phyloP scores from a whole-genome alignment of 2,113 vertebrate species.

The Microcebus murinus region DNA sequence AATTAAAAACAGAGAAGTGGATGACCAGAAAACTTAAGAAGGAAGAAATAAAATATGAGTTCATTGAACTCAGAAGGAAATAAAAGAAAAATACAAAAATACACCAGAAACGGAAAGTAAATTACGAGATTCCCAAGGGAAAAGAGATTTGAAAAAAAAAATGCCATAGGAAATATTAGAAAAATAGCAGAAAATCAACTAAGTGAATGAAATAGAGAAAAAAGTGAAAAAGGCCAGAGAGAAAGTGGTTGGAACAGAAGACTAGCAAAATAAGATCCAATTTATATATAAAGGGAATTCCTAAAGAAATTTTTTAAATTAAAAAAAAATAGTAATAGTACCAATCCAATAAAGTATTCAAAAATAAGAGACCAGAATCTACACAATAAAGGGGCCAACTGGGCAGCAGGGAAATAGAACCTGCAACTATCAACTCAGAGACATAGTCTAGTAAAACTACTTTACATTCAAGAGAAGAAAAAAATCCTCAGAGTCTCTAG shows the following conservation, averaged over 20 bases:
- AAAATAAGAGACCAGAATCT: neutral
- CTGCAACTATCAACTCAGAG: neutral
- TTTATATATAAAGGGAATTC: neutral
- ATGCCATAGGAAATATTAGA: neutral
- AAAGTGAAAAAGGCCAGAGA: neutral
- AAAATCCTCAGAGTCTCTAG: neutral
- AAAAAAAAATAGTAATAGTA: neutral
- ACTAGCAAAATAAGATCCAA: neutral
- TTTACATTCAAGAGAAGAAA: neutral
- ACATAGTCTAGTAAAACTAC: neutral
- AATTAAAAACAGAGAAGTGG: neutral
- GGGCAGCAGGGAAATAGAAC: neutral
- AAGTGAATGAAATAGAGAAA: neutral
- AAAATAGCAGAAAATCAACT: neutral
- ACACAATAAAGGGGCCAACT: neutral
- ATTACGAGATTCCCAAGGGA: neutral
- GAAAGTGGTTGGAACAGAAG: neutral
- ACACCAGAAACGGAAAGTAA: neutral
- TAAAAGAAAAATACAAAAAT: neutral
- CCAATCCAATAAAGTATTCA: neutral
- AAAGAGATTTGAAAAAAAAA: constrained; percentile 20
- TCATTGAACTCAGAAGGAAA: neutral
- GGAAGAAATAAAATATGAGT: neutral
- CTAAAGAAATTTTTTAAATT: neutral
- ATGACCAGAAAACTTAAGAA: neutral